These are phyloP conservation scores for Magallana angulata DNA, from an alignment of 1,140 invertebrate species.

Conservation along the genomic window DNA sequence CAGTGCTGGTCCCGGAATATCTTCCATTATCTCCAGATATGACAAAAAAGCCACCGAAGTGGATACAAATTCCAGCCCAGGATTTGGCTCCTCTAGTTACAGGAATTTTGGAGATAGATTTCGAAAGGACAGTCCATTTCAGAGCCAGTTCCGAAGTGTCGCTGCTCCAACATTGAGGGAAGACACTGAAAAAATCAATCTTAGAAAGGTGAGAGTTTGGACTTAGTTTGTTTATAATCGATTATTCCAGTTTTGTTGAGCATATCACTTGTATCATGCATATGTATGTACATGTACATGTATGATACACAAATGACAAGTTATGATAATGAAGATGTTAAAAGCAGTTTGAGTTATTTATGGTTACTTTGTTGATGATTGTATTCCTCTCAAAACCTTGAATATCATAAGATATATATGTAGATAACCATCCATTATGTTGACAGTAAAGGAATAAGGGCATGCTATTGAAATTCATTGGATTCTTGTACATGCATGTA, in stretches of 20 bases:
- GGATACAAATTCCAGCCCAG: slow-evolving; percentile 13
- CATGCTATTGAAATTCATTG: not conserved
- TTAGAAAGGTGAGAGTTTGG: not conserved
- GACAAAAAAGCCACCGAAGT: slow-evolving; percentile 40
- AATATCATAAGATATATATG: too few relatives aligned
- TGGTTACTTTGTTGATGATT: too few relatives aligned
- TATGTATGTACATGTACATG: not conserved
- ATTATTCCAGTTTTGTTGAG: too few relatives aligned
- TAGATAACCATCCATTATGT: too few relatives aligned
- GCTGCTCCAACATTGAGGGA: slow-evolving; percentile 30
- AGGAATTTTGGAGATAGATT: slow-evolving; percentile 37
- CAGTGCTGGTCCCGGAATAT: slow-evolving; percentile 3
- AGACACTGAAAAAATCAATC: slow-evolving; percentile 32
- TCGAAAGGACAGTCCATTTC: slow-evolving; percentile 11
- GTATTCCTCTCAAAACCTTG: too few relatives aligned
- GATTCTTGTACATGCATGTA: not conserved
- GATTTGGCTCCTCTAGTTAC: not conserved
- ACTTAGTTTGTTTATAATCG: too few relatives aligned
- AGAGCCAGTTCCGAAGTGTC: slow-evolving; percentile 15
- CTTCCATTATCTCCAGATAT: slow-evolving; percentile 36
- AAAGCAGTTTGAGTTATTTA: too few relatives aligned
- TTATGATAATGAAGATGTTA: not conserved
- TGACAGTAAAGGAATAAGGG: too few relatives aligned
- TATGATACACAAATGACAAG: not conserved
- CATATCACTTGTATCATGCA: not conserved